Evolutionary conservation across 2,113 vertebrate species (phyloP).

Genomic region (Isurus oxyrinchus): DNA sequence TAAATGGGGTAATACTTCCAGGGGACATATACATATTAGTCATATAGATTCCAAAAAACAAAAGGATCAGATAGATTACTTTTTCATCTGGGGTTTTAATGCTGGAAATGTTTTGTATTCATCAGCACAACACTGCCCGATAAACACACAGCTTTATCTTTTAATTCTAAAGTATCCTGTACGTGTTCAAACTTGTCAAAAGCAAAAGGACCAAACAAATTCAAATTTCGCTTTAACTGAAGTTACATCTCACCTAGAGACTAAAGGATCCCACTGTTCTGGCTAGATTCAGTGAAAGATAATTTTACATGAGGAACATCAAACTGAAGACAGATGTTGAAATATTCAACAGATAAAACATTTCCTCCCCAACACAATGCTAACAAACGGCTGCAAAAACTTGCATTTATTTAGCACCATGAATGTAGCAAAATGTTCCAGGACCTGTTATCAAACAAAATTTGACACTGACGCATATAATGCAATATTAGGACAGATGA

Average conservation of each 20-base stretch:
- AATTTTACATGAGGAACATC: not conserved
- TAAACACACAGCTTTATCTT: not conserved
- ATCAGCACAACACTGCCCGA: not conserved
- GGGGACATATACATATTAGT: not conserved
- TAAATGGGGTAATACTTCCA: not conserved
- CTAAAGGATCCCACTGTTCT: not conserved
- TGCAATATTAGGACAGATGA: not conserved
- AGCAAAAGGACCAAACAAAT: not conserved
- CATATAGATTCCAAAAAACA: not conserved
- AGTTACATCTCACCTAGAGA: not conserved
- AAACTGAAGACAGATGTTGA: not conserved
- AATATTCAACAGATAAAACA: not conserved
- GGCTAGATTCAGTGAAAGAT: not conserved
- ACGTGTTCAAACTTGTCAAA: not conserved
- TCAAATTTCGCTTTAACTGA: not conserved
- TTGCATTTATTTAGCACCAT: not conserved
- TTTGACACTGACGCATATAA: not conserved
- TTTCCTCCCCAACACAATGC: not conserved
- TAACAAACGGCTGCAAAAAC: not conserved
- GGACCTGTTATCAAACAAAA: not conserved
- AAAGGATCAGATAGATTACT: not conserved
- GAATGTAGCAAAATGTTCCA: too few relatives aligned
- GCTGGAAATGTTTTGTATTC: not conserved
- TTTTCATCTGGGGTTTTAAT: not conserved
- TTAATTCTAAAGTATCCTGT: not conserved